phyloP scores from a whole-genome alignment of 2,113 vertebrate species.

The Panthera uncia region DNA sequence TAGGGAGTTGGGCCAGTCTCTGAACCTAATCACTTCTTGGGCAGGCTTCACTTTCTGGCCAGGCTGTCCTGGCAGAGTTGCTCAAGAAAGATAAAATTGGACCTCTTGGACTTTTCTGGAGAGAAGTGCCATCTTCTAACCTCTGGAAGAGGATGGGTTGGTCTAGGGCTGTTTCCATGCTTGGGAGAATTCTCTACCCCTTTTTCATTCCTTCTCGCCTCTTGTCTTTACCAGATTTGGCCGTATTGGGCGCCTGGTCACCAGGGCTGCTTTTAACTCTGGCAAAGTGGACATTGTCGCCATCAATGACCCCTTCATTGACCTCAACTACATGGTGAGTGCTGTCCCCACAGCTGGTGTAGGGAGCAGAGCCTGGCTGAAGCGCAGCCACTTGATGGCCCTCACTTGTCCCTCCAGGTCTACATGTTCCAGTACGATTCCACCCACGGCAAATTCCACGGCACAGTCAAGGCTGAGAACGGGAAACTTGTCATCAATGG shows the following conservation, averaged over 20 bases:
- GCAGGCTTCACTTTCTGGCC: not conserved
- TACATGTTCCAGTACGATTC: conserved; percentile 99
- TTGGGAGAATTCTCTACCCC: too few species aligned
- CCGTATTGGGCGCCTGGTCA: conserved; percentile 97
- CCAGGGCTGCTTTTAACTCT: conserved; percentile 87
- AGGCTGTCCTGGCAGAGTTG: not conserved
- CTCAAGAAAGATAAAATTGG: not conserved
- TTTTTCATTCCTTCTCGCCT: rapidly evolving
- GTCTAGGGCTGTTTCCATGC: rapidly evolving
- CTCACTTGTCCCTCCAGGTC: conserved; percentile 80
- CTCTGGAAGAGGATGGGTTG: not conserved
- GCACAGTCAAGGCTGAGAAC: conserved; percentile 92
- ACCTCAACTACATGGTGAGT: conserved; percentile 97
- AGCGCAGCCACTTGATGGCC: rapidly evolving
- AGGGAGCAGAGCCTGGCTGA: too few species aligned
- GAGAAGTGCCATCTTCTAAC: too few species aligned
- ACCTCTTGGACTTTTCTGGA: not conserved
- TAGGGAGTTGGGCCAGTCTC: not conserved
- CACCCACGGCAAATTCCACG: conserved; percentile 93
- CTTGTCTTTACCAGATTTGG: conserved; percentile 90
- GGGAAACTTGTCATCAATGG: conserved; percentile 95
- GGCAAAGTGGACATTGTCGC: conserved; percentile 93
- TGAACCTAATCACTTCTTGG: not conserved
- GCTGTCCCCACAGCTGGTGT: not conserved
- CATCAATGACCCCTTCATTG: conserved; percentile 99